These are phyloP conservation scores for Protonemura montana DNA, from an alignment of 2,888 invertebrate genomes.

Conservation along the genomic window DNA sequence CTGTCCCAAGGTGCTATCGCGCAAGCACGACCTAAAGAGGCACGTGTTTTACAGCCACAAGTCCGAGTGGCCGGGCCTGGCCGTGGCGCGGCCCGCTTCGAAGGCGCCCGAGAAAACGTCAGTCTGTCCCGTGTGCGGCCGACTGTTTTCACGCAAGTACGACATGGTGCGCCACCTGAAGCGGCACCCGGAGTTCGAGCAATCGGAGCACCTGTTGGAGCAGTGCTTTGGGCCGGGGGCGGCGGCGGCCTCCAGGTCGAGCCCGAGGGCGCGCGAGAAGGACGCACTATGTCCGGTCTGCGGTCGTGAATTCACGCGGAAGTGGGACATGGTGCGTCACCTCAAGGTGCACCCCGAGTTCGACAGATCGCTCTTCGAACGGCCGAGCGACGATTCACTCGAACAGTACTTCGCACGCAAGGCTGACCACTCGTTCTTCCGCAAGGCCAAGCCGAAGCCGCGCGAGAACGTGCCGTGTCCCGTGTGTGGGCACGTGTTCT, in stretches of 20 bases:
- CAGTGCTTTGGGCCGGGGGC: neutral
- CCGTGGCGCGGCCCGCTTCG: neutral
- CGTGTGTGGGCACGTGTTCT: constrained; percentile 56
- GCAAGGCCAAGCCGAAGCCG: neutral
- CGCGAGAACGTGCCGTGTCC: constrained; percentile 59
- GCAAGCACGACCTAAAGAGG: constrained; percentile 41
- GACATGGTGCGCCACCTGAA: constrained; percentile 57
- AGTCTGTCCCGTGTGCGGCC: constrained; percentile 52
- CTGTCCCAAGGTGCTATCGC: constrained; percentile 38
- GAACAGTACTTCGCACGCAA: neutral
- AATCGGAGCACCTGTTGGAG: neutral
- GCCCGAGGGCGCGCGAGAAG: neutral
- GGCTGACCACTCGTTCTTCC: neutral
- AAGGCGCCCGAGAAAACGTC: neutral
- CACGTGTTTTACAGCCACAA: constrained; percentile 22
- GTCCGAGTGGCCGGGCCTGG: neutral
- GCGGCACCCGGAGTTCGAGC: constrained; percentile 47
- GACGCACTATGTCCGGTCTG: neutral
- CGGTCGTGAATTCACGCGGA: constrained; percentile 53
- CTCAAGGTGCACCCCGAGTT: constrained; percentile 50
- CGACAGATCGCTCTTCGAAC: constrained; percentile 50
- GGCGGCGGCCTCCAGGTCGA: neutral
- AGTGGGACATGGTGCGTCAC: constrained; percentile 57
- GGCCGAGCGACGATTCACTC: neutral
- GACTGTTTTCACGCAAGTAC: constrained; percentile 56